phyloP scores from a whole-genome alignment of 2,888 invertebrate species.

The Nomada flava region DNA sequence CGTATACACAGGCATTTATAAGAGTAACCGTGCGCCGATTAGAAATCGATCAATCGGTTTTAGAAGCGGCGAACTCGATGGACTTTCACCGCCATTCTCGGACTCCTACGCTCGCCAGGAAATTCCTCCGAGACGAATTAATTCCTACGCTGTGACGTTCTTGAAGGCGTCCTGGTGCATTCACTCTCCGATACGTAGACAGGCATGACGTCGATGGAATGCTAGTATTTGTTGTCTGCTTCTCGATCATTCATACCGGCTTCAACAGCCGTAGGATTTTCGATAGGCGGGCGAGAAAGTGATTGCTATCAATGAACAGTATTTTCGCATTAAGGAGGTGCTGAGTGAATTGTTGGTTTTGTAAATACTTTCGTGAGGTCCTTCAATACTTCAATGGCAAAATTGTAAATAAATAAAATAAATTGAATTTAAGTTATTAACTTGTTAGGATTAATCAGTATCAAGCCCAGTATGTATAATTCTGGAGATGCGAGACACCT shows the following conservation, averaged over 20 bases:
- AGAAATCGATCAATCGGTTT: conserved; percentile 71
- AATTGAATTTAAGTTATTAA: no score
- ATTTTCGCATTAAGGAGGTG: background rate
- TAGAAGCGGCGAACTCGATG: conserved; percentile 60
- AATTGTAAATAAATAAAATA: background rate
- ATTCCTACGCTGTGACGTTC: conserved; percentile 52
- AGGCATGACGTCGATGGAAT: conserved; percentile 43
- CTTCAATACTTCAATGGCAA: background rate
- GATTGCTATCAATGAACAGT: background rate
- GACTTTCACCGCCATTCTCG: conserved; percentile 71
- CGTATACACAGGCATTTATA: conserved; percentile 41
- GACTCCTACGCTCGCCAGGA: conserved; percentile 60
- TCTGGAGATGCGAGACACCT: no score
- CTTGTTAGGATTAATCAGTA: no score
- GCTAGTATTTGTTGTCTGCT: conserved; percentile 25
- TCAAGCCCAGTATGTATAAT: no score
- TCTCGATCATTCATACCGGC: conserved; percentile 14
- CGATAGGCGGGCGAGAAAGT: background rate
- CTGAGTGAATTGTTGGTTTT: background rate
- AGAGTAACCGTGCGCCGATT: conserved; percentile 47
- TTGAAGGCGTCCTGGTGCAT: conserved; percentile 53
- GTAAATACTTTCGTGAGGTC: background rate
- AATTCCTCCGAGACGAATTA: conserved; percentile 59
- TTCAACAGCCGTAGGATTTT: background rate
- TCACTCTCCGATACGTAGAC: conserved; percentile 45